A percentile compares a stretch with the other conserved stretches of the same genome.
These are phyloP conservation scores for Progne subis DNA, from an alignment of 2,113 vertebrate species.

Conservation along the genomic window DNA sequence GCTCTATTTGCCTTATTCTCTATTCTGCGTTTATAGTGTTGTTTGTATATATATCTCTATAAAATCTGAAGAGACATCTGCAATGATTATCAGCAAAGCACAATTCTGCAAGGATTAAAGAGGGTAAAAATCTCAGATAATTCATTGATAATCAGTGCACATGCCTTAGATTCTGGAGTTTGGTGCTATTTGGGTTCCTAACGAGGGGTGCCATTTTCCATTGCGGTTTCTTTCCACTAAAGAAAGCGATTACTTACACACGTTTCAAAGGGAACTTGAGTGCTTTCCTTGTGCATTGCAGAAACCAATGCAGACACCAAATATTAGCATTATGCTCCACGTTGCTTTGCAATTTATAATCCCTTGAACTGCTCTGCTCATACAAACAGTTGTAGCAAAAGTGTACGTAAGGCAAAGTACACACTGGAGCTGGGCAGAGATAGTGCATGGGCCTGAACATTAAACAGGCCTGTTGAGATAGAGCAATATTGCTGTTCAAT, in stretches of 20 bases:
- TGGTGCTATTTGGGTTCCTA: background rate
- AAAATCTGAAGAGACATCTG: background rate
- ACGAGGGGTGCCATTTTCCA: background rate
- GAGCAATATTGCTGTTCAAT: constrained; percentile 15
- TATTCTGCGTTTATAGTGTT: background rate
- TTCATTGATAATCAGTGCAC: background rate
- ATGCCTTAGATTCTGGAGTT: background rate
- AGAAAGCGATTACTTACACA: background rate
- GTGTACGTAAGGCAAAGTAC: background rate
- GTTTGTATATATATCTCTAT: background rate
- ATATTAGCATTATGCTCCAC: background rate
- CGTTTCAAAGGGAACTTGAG: background rate
- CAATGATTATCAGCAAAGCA: background rate
- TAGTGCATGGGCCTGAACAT: background rate
- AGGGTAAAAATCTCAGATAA: background rate
- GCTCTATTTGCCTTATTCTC: background rate
- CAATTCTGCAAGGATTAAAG: background rate
- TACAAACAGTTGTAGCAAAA: constrained; percentile 9
- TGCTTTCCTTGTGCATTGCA: constrained; percentile 6
- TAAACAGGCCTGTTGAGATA: constrained; percentile 35
- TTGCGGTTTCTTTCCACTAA: background rate
- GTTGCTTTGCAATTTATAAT: constrained; percentile 21
- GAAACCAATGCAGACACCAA: background rate
- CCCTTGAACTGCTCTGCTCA: background rate
- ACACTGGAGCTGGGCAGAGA: constrained; percentile 12